phyloP scores from a whole-genome alignment of 2,888 invertebrate genomes.

The Penaeus monodon region DNA sequence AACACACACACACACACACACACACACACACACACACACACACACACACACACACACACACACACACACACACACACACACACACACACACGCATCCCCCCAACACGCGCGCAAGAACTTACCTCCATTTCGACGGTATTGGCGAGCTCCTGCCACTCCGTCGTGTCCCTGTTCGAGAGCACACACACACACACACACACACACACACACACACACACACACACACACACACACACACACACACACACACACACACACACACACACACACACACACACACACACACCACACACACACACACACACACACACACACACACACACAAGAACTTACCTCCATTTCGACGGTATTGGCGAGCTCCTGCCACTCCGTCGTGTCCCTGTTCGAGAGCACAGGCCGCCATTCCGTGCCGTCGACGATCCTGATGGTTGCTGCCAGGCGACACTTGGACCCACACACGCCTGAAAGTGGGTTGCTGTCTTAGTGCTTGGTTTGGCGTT shows the following conservation, averaged over 20 bases:
- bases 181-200: not conserved
- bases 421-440: slow-evolving; percentile 58
- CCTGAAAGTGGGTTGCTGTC: slow-evolving; percentile 25
- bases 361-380: slow-evolving; percentile 63
- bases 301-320: too few species aligned
- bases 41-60: too few species aligned
- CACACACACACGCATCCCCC: too few species aligned
- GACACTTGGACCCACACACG: slow-evolving; percentile 62
- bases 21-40: too few species aligned
- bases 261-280: not conserved
- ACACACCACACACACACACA: too few species aligned
- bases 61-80: too few species aligned
- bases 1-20: too few species aligned
- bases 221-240: too few species aligned
- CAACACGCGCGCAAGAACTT: not conserved
- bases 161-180: slow-evolving; percentile 62
- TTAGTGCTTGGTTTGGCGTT: not conserved
- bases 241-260: not conserved
- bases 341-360: slow-evolving; percentile 60
- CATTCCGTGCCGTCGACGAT: slow-evolving; percentile 63
- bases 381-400: slow-evolving; percentile 62
- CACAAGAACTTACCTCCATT: slow-evolving; percentile 47
- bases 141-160: slow-evolving; percentile 63
- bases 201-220: too few species aligned
- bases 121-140: slow-evolving; percentile 60